These are phyloP conservation scores for Chrysocyon brachyurus DNA, from an alignment of 2,797 vertebrate genomes.

Conservation along the genomic window DNA sequence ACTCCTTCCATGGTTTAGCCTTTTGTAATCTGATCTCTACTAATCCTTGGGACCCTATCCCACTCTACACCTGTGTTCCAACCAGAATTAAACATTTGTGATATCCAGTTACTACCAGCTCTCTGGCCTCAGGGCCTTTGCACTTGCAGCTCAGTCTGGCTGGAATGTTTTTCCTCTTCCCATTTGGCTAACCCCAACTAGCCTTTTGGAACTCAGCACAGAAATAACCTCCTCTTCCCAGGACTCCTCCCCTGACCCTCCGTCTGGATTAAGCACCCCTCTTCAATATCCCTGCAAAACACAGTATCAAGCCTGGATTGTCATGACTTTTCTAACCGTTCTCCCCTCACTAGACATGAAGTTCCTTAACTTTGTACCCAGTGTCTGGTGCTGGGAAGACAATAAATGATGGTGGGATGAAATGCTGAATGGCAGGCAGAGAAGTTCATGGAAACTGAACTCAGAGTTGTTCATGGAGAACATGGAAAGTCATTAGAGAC, in stretches of 20 bases:
- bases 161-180: neutral
- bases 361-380: neutral
- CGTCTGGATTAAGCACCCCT: neutral
- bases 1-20: neutral
- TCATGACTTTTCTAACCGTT: neutral
- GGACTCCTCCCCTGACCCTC: neutral
- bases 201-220: neutral
- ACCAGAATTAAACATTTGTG: neutral
- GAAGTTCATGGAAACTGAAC: constrained; percentile 14
- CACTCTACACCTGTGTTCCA: neutral
- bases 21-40: neutral
- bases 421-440: constrained; percentile 14
- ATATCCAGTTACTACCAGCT: neutral
- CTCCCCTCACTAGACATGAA: neutral
- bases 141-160: neutral
- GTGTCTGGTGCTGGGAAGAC: neutral
- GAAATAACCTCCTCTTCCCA: neutral
- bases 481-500: neutral
- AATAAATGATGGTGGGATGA: neutral
- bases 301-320: neutral
- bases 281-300: neutral
- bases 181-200: neutral
- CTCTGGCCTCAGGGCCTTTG: constrained; percentile 37
- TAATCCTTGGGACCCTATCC: neutral
- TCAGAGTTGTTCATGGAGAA: neutral